Percentiles rank a stretch among this genome's conserved stretches.
Conservation (phyloP, 2,797 vertebrate species). For the Molothrus ater region DNA sequence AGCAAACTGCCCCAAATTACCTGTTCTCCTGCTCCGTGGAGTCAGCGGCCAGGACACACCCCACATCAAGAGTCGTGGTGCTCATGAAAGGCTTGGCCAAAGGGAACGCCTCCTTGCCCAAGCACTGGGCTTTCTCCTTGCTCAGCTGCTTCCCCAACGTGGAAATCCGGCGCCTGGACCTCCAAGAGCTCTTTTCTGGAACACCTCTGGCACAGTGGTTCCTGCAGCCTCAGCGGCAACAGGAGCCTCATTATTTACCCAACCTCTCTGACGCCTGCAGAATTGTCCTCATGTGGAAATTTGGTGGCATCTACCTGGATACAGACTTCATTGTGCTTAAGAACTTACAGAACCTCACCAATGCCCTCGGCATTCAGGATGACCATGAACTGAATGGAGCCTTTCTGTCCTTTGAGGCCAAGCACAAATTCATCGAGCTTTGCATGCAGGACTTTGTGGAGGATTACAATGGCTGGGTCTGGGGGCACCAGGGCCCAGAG, state of each 20-base stretch:
- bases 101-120: background rate
- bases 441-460: slow-evolving; percentile 41
- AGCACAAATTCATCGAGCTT: background rate
- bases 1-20: background rate
- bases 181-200: slow-evolving; percentile 66
- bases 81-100: slow-evolving; percentile 73
- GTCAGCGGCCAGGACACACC: slow-evolving; percentile 71
- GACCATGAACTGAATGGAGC: background rate
- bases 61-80: slow-evolving; percentile 32
- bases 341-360: slow-evolving; percentile 24
- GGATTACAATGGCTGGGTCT: background rate
- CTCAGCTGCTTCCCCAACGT: slow-evolving; percentile 75
- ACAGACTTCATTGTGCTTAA: slow-evolving; percentile 46
- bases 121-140: slow-evolving; percentile 59
- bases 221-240: background rate
- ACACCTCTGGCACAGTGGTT: slow-evolving; percentile 73
- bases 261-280: slow-evolving; percentile 74
- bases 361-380: background rate
- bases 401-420: slow-evolving; percentile 5
- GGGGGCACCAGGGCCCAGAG: background rate
- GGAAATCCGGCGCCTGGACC: slow-evolving; percentile 54
- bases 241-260: slow-evolving; percentile 60
- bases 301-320: slow-evolving; percentile 34
- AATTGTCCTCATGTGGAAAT: slow-evolving; percentile 24
- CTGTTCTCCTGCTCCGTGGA: background rate